Evolutionary conservation across 2,888 invertebrate genomes (phyloP).

Genomic region (Sarcophaga variegata): DNA sequence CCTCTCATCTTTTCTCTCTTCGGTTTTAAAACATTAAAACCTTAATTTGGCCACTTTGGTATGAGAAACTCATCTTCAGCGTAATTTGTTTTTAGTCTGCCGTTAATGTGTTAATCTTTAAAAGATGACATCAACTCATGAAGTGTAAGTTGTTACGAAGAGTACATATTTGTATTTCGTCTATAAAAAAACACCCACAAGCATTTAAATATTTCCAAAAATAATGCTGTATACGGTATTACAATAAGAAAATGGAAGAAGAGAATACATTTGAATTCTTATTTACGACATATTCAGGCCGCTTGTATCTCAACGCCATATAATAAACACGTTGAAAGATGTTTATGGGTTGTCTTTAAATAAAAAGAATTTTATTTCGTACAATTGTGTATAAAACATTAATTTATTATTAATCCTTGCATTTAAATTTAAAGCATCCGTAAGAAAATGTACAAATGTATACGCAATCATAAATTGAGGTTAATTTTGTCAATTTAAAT

Average conservation of each 20-base stretch:
- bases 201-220: neutral
- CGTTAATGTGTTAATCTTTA: neutral
- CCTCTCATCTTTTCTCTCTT: neutral
- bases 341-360: neutral
- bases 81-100: neutral
- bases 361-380: neutral
- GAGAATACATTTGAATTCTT: slow-evolving; percentile 30
- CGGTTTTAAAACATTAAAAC: neutral
- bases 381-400: neutral
- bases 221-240: neutral
- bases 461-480: slow-evolving; percentile 1
- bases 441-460: neutral
- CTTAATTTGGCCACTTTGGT: neutral
- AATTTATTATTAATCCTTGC: neutral
- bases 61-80: neutral
- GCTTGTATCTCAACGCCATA: slow-evolving; percentile 13
- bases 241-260: neutral
- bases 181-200: slow-evolving; percentile 23
- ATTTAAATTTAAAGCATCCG: neutral
- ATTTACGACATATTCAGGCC: slow-evolving; percentile 43
- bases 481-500: slow-evolving; percentile 8
- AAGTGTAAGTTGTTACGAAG: neutral
- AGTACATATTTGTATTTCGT: neutral
- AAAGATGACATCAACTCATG: slow-evolving; percentile 58
- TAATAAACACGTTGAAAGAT: slow-evolving; percentile 1